Evolutionary conservation across 2,888 invertebrate species (phyloP).

Genomic region (Stegophylla sp.): DNA sequence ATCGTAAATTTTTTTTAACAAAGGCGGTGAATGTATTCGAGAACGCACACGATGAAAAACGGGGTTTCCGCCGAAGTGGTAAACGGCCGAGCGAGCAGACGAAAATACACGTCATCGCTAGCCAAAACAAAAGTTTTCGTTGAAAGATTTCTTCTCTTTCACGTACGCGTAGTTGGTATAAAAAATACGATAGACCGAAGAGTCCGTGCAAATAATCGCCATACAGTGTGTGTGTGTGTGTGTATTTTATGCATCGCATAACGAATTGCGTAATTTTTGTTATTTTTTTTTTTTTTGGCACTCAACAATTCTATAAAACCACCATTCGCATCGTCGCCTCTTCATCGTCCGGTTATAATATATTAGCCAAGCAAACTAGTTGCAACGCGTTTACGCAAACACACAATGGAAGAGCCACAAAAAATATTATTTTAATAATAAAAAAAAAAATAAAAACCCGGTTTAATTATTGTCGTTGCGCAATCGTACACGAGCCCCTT

Average conservation of each 20-base stretch:
- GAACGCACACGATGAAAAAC: slow-evolving; percentile 14
- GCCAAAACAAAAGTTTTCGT: background rate
- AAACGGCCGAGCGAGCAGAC: background rate
- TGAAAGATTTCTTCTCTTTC: background rate
- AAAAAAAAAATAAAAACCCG: background rate
- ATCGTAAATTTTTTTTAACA: background rate
- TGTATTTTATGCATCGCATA: background rate
- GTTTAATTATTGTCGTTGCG: background rate
- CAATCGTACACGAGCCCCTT: background rate
- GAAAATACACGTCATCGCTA: slow-evolving; percentile 17
- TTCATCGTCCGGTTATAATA: slow-evolving; percentile 36
- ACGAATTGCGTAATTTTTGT: slow-evolving; percentile 15
- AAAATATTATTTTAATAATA: background rate
- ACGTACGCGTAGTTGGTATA: background rate
- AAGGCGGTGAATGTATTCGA: background rate
- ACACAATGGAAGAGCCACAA: background rate
- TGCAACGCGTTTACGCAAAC: background rate
- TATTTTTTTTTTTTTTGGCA: background rate
- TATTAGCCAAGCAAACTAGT: slow-evolving; percentile 9
- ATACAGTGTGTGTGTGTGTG: no score
- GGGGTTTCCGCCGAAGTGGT: slow-evolving; percentile 1
- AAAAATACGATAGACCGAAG: background rate
- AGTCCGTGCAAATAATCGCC: background rate
- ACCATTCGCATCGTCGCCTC: background rate
- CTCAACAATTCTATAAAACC: background rate